Base-by-base conservation (phyloP, 2,797 vertebrate genomes). In the Scyliorhinus canicula region DNA sequence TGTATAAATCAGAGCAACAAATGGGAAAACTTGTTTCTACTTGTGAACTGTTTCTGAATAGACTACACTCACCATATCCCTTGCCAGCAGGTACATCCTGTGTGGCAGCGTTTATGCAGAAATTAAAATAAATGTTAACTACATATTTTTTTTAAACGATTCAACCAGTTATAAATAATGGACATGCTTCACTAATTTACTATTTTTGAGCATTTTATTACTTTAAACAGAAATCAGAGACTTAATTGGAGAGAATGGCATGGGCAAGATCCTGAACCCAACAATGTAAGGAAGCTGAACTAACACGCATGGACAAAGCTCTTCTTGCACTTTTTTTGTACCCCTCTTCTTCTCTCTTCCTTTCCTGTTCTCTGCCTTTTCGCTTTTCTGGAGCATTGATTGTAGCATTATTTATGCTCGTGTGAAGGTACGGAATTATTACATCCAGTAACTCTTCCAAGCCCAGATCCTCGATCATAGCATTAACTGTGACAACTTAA, bases 1-100 rank as follows among this genome's bases (percentile, higher is more conserved):
- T 8, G 86, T n/a, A 82, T 31, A n/a, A 90, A 57, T 90, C 86
- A 88, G 77, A 57, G 50, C n/a, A 95, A 79, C 69, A 52, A 63
- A 40, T 91, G n/a, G 35, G n/a, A 91, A 63, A n/a, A 65, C 60
- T 40, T 57, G 52, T 35, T 91, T 65, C 88, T 11, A 91, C 60
- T 21, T 44, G n/a, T 26, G 21, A 44, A 63, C 24, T 65, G n/a
- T 65, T 63, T 65, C 57, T 65, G 60, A n/a, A 40, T 91, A 91
- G 26, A 26, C 40, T 65, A 63, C 35, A 40, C 35, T 63, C 9
- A 91, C 60, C 2, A 91, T 40, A 91, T 63, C 63, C 12, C 60
- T 91, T 63, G 88, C 88, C 6, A 9, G 57, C n/a, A 65, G n/a
- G 60, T 91, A 26, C n/a, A 63, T 40, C 60, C 77, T 40, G 55